Evolutionary conservation across 2,113 vertebrate genomes (phyloP).

Genomic region (Ophiodon elongatus): DNA sequence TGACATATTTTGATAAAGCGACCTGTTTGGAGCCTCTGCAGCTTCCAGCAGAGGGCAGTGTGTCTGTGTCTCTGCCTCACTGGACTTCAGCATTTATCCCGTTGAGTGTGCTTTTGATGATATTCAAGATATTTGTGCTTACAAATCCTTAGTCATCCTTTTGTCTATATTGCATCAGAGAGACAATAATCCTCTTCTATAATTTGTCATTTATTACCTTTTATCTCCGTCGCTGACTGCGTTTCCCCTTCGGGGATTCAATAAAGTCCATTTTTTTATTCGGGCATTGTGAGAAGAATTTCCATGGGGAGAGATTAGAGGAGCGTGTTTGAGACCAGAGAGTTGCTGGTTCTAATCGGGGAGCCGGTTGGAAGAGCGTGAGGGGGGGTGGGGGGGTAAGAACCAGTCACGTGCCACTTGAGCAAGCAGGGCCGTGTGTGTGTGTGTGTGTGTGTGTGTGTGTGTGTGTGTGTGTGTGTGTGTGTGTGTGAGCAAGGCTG

Average conservation of each 20-base stretch:
- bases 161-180: background rate
- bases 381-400: slow-evolving; percentile 3
- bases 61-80: slow-evolving; percentile 35
- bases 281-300: background rate
- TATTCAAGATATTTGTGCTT: background rate
- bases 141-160: slow-evolving; percentile 3
- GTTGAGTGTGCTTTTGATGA: background rate
- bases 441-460: background rate
- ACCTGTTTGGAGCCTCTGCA: background rate
- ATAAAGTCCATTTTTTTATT: slow-evolving; percentile 37
- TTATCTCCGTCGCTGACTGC: background rate
- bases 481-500: background rate
- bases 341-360: slow-evolving; percentile 23
- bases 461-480: background rate
- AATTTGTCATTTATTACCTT: background rate
- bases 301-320: background rate
- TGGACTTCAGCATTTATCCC: background rate
- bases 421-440: background rate
- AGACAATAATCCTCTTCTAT: background rate
- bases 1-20: background rate
- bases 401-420: background rate
- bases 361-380: background rate
- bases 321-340: background rate
- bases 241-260: background rate
- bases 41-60: slow-evolving; percentile 75